Conservation (phyloP, 2,113 vertebrate species). For the Pristiophorus japonicus region DNA sequence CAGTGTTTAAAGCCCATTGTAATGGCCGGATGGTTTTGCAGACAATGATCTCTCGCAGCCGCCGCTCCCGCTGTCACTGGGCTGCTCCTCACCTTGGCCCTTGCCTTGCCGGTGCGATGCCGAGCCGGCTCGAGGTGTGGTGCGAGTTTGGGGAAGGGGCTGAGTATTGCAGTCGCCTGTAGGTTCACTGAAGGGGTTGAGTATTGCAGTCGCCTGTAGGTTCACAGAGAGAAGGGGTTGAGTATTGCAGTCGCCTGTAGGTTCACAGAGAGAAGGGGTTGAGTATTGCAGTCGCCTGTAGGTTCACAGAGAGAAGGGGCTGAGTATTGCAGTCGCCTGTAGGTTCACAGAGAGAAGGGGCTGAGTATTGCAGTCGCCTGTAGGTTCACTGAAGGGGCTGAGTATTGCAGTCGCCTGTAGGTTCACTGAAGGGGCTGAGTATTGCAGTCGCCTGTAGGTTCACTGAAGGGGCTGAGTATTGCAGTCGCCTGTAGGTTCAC, state of each 20-base stretch:
- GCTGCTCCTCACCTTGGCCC: slow-evolving; percentile 62
- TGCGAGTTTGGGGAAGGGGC: slow-evolving; percentile 26
- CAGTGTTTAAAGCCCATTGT: slow-evolving; percentile 53
- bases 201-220: no score
- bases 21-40: slow-evolving; percentile 62
- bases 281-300: no score
- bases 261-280: slow-evolving; percentile 37
- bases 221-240: slow-evolving; percentile 36
- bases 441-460: no score
- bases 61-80: slow-evolving; percentile 49
- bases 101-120: slow-evolving; percentile 48
- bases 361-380: no score
- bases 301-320: slow-evolving; percentile 32
- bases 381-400: slow-evolving; percentile 36
- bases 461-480: no score
- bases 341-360: slow-evolving; percentile 31
- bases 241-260: no score
- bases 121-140: slow-evolving; percentile 53
- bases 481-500: no score
- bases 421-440: no score
- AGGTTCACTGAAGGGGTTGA: slow-evolving; percentile 37
- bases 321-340: no score
- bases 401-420: no score
- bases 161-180: slow-evolving; percentile 40
- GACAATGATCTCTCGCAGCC: slow-evolving; percentile 49